Evolutionary conservation across 1,140 invertebrate species (phyloP).

Genomic region (Paraescarpia echinospica): DNA sequence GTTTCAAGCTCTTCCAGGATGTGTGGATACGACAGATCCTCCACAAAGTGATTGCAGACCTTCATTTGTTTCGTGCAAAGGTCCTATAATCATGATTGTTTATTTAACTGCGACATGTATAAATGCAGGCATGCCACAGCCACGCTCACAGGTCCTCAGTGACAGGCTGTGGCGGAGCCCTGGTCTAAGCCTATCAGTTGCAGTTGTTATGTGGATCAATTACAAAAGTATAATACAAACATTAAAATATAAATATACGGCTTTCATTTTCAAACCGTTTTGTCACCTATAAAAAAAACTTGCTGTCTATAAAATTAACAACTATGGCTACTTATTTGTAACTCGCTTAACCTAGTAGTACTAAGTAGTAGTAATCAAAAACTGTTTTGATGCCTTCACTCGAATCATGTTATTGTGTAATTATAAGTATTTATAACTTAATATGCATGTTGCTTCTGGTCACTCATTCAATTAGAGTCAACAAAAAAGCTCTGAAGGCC

Average conservation of each 20-base stretch:
- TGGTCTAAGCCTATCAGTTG: background rate
- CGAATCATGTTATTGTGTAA: too few relatives aligned
- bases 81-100: background rate
- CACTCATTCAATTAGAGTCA: conserved; percentile 31
- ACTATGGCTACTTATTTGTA: too few relatives aligned
- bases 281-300: too few relatives aligned
- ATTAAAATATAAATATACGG: background rate
- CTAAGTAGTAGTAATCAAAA: too few relatives aligned
- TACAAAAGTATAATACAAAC: background rate
- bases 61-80: conserved; percentile 11
- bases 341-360: background rate
- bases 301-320: too few relatives aligned
- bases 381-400: background rate
- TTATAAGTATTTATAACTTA: background rate
- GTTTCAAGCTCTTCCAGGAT: conserved; percentile 12
- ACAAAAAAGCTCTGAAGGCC: conserved; percentile 28
- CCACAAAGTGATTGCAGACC: background rate
- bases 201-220: background rate
- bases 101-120: background rate
- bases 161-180: background rate
- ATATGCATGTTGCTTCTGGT: conserved; percentile 24
- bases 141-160: background rate
- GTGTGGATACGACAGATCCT: conserved; percentile 7
- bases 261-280: background rate
- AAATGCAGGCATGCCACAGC: too few relatives aligned